Evolutionary conservation across 2,888 invertebrate genomes (phyloP).

Genomic region (Melanostoma mellinum): DNA sequence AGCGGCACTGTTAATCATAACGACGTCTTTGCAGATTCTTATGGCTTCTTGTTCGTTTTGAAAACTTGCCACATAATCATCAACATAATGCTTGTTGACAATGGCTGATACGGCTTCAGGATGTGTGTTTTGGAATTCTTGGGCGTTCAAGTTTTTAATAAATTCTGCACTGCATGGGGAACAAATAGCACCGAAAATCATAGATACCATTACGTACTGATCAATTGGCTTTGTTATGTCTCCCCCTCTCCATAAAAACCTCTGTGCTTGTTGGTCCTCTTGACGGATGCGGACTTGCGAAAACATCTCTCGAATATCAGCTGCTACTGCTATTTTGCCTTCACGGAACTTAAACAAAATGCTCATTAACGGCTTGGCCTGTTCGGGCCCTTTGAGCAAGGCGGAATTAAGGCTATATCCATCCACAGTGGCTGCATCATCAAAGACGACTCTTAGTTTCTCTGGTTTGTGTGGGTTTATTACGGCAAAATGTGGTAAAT

Average conservation of each 20-base stretch:
- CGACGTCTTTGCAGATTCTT: conserved; percentile 40
- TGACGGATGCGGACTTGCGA: no score
- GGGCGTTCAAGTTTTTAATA: conserved; percentile 29
- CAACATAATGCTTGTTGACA: no score
- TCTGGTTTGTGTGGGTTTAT: no score
- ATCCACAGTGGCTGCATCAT: no score
- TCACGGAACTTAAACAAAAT: no score
- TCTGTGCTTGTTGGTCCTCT: conserved; percentile 74
- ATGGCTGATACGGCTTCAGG: conserved; percentile 30
- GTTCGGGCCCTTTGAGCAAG: no score
- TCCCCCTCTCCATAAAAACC: conserved; percentile 75
- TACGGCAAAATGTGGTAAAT: no score
- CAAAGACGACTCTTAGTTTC: no score
- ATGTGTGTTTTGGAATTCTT: conserved; percentile 12
- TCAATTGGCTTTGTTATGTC: conserved; percentile 10
- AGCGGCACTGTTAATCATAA: conserved; percentile 44
- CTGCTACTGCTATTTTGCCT: no score
- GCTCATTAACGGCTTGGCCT: no score
- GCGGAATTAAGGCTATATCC: no score
- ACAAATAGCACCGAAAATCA: background rate
- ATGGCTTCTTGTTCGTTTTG: conserved; percentile 50
- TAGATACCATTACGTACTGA: conserved; percentile 23
- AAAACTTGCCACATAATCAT: background rate
- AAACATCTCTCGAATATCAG: no score
- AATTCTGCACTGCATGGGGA: conserved; percentile 24